Percentiles rank a stretch among this genome's conserved stretches.
phyloP scores from a whole-genome alignment of 1,140 invertebrate genomes.

The Pectinophora gossypiella region DNA sequence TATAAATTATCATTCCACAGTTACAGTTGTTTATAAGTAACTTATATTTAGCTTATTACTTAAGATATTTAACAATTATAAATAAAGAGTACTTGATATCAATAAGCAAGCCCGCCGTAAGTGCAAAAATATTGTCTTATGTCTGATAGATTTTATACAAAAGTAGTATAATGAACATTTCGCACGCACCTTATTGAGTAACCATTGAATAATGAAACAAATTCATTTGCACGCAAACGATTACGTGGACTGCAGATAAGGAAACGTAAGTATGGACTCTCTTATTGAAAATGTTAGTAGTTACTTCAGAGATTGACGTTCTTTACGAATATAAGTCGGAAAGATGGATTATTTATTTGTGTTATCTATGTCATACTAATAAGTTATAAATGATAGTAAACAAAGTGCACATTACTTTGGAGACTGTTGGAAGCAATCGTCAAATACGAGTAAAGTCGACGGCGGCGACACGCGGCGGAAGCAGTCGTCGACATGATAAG shows the following conservation, averaged over 20 bases:
- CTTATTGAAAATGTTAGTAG: too few relatives aligned
- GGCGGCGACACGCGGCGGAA: conserved; percentile 47
- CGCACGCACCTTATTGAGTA: conserved; percentile 36
- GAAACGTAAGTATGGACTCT: conserved; percentile 34
- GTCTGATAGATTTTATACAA: not conserved
- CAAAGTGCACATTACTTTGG: not conserved
- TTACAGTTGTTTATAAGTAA: too few relatives aligned
- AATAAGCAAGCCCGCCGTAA: too few relatives aligned
- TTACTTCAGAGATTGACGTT: too few relatives aligned
- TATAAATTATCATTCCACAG: too few relatives aligned
- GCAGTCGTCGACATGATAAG: conserved; percentile 70
- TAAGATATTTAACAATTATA: too few relatives aligned
- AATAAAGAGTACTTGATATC: too few relatives aligned
- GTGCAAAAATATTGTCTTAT: too few relatives aligned
- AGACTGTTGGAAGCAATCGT: conserved; percentile 38
- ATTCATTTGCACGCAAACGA: conserved; percentile 40
- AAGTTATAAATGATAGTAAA: not conserved
- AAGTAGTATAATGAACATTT: conserved; percentile 23
- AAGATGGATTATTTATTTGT: not conserved
- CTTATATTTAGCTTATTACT: too few relatives aligned
- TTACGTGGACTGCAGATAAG: conserved; percentile 19
- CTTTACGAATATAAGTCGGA: too few relatives aligned
- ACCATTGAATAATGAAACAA: conserved; percentile 38
- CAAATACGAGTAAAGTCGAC: conserved; percentile 28
- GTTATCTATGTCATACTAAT: too few relatives aligned